phyloP scores from a whole-genome alignment of 2,797 vertebrate genomes.

The Eptatretus atami region DNA sequence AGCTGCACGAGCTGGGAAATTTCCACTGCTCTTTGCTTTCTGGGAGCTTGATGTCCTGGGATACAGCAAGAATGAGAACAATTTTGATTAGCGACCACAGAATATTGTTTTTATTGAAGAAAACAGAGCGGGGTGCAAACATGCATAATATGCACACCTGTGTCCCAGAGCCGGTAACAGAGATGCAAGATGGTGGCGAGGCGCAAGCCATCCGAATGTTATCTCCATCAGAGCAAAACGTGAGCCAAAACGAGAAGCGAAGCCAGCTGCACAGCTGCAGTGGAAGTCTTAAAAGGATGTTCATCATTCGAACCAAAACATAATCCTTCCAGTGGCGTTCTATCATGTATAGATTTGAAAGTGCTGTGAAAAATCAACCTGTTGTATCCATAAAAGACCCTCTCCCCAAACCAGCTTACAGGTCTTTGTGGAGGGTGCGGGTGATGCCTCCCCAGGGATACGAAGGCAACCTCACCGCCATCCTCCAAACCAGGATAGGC shows the following conservation, averaged over 20 bases:
- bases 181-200: conserved; percentile 45
- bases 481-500: too few species aligned
- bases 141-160: too few species aligned
- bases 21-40: conserved; percentile 28
- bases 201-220: conserved; percentile 58
- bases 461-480: too few species aligned
- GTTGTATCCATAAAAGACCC: too few species aligned
- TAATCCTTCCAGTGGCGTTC: too few species aligned
- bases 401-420: too few species aligned
- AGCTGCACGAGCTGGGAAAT: conserved; percentile 51
- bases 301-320: too few species aligned
- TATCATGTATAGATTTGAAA: too few species aligned
- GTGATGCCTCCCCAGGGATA: too few species aligned
- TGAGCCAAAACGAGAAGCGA: conserved; percentile 38
- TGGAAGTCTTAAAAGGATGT: too few species aligned
- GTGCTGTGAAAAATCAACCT: too few species aligned
- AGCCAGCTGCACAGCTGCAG: conserved; percentile 28
- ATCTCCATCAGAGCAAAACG: conserved; percentile 86
- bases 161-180: conserved; percentile 33
- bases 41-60: conserved; percentile 12
- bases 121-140: background rate
- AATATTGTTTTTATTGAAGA: background rate
- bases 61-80: conserved; percentile 7
- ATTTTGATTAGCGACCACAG: conserved; percentile 1
- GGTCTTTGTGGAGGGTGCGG: too few species aligned